Evolutionary conservation across 2,113 vertebrate genomes (phyloP).

Genomic region (Hippoglossus stenolepis): DNA sequence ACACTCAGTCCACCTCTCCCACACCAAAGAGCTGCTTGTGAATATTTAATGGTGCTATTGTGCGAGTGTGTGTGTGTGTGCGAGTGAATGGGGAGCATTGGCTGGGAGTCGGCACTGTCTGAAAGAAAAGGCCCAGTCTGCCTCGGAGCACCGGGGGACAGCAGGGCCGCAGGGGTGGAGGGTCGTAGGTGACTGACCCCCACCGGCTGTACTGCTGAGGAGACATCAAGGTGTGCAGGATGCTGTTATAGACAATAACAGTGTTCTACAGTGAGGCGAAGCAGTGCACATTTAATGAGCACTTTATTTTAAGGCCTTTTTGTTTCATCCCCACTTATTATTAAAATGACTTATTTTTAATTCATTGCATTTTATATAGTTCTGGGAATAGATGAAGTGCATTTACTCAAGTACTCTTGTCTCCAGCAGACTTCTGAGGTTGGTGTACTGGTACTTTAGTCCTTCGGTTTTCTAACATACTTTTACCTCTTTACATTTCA

Average conservation of each 20-base stretch:
- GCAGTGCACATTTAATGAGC: neutral
- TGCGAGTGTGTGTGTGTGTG: slow-evolving; percentile 72
- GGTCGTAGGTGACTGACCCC: slow-evolving; percentile 20
- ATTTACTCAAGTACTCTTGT: neutral
- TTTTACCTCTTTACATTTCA: too few species aligned
- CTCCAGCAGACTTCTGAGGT: too few species aligned
- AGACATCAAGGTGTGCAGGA: neutral
- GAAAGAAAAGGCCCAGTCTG: slow-evolving; percentile 44
- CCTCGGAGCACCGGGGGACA: slow-evolving; percentile 33
- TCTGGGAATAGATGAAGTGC: neutral
- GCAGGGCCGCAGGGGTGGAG: slow-evolving; percentile 20
- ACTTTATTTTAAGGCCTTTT: neutral
- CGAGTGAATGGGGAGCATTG: slow-evolving; percentile 72
- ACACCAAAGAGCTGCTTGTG: slow-evolving; percentile 77
- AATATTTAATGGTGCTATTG: slow-evolving; percentile 94
- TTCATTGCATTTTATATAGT: neutral
- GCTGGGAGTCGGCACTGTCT: slow-evolving; percentile 68
- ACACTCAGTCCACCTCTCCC: slow-evolving; percentile 67
- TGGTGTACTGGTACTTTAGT: too few species aligned
- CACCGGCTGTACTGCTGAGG: slow-evolving; percentile 1
- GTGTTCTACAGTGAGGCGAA: neutral
- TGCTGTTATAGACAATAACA: neutral
- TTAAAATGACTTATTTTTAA: too few species aligned
- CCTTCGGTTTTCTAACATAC: too few species aligned
- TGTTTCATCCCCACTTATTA: too few species aligned